Evolutionary conservation across 2,888 invertebrate genomes (phyloP).

Genomic region (Prenolepis imparis): DNA sequence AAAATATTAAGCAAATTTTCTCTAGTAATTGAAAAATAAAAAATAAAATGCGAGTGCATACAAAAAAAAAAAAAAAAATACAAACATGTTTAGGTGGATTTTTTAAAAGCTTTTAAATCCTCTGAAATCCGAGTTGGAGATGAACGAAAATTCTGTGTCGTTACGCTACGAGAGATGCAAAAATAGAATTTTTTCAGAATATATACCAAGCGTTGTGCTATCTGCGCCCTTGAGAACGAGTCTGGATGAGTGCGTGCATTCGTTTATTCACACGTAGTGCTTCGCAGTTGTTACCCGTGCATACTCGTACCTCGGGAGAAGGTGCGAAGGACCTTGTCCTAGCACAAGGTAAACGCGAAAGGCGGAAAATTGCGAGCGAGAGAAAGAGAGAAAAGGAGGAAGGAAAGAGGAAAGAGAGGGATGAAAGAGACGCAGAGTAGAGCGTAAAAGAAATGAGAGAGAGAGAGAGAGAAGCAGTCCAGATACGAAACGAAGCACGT

Average conservation of each 20-base stretch:
- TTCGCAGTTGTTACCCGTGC: constrained; percentile 18
- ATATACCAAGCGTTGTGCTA: constrained; percentile 6
- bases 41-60: background rate
- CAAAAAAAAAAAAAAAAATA: background rate
- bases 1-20: background rate
- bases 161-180: background rate
- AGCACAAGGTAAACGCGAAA: constrained; percentile 46
- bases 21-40: background rate
- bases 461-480: constrained; percentile 25
- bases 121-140: background rate
- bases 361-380: constrained; percentile 43
- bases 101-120: constrained; percentile 6
- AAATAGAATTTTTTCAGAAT: constrained; percentile 37
- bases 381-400: background rate
- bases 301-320: constrained; percentile 42
- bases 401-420: background rate
- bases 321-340: constrained; percentile 52
- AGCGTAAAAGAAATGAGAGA: constrained; percentile 18
- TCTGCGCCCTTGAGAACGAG: constrained; percentile 18
- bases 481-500: constrained; percentile 66
- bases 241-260: constrained; percentile 28
- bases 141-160: constrained; percentile 22
- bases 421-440: constrained; percentile 29
- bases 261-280: constrained; percentile 32
- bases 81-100: background rate